Evolutionary conservation across 2,797 vertebrate genomes (phyloP), one percentile per base, ranked within the genome.

Genomic region (Syngnathus rostellatus): DNA sequence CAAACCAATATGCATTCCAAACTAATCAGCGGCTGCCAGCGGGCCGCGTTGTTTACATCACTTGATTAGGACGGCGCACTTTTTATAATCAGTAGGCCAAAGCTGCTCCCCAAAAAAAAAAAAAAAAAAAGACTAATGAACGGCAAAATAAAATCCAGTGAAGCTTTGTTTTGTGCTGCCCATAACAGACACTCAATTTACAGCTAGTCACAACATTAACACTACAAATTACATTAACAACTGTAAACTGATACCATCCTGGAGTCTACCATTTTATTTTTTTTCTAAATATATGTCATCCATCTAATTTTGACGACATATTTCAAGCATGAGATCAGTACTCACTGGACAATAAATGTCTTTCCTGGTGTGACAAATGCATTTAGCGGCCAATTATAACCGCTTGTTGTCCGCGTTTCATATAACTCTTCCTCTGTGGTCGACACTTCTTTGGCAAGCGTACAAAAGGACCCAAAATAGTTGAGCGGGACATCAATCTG

Each of bases 401-500:
- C 67, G 58, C 76, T 70, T 74, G 77, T 72, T 62, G 63, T 63
- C 68, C 12, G 60, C 62, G 70, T 71, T 77, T 75, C 78, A 68
- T 74, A 54, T 68, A 72, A 80, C 70, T 60, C 68, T 67, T 76
- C 69, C 76, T 75, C 75, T 76, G 73, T 66, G 67, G 71, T 82
- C 76, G 73, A 84, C 77, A 74, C 83, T 76, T 85, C 82, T 81
- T 82, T 88, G 88, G 87, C 89, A 6, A 78, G 79, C 81, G 77
- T 88, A 92, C 91, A 92, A 90, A 91, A 89, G 88, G 77, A 85
- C 87, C 81, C 82, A 77, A 92, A 92, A 91, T 91, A 92, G 82
- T 66, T 84, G 81, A 80, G 85, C 85, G 81, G 85, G 81, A 84
- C 90, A 92, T 92, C 89, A 91, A 91, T 91, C 89, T 91, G 82